Conservation (phyloP, 2,888 invertebrate species). For the Marasmarcha lunaedactyla region DNA sequence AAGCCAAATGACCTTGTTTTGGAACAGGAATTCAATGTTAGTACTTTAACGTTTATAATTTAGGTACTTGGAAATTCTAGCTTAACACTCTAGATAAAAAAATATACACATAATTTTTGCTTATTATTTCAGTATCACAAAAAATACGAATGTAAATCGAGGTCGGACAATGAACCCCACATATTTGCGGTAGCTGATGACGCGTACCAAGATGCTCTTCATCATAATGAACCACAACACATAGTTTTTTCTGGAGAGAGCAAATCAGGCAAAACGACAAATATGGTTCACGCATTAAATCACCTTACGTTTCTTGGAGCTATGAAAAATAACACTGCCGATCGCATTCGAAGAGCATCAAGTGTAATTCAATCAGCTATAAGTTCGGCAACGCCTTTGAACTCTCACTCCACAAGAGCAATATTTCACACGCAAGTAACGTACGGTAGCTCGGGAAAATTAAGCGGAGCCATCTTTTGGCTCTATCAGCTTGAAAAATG, state of each 20-base stretch:
- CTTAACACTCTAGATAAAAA: too few species aligned
- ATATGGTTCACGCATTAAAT: conserved; percentile 80
- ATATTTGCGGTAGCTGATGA: conserved; percentile 91
- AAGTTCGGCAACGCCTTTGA: conserved; percentile 87
- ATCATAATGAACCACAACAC: conserved; percentile 88
- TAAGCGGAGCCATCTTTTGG: conserved; percentile 90
- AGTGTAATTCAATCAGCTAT: conserved; percentile 82
- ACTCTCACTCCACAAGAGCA: conserved; percentile 88
- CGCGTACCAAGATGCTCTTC: conserved; percentile 91
- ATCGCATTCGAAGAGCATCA: conserved; percentile 75
- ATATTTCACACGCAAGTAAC: conserved; percentile 85
- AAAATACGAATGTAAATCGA: conserved; percentile 85
- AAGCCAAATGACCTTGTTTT: too few species aligned
- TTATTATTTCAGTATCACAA: conserved; percentile 74
- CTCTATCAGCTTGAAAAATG: conserved; percentile 90
- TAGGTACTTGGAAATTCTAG: too few species aligned
- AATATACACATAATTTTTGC: not conserved
- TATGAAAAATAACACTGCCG: conserved; percentile 74
- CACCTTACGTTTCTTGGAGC: conserved; percentile 87
- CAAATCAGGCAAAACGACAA: conserved; percentile 91
- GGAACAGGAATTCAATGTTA: too few species aligned
- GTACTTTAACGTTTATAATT: too few species aligned
- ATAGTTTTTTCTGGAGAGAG: conserved; percentile 92
- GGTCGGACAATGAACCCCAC: conserved; percentile 91
- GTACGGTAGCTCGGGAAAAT: conserved; percentile 85